Percentiles rank a stretch among this genome's conserved stretches.
phyloP scores from a whole-genome alignment of 2,888 invertebrate species.

The Trissolcus brochymenae region DNA sequence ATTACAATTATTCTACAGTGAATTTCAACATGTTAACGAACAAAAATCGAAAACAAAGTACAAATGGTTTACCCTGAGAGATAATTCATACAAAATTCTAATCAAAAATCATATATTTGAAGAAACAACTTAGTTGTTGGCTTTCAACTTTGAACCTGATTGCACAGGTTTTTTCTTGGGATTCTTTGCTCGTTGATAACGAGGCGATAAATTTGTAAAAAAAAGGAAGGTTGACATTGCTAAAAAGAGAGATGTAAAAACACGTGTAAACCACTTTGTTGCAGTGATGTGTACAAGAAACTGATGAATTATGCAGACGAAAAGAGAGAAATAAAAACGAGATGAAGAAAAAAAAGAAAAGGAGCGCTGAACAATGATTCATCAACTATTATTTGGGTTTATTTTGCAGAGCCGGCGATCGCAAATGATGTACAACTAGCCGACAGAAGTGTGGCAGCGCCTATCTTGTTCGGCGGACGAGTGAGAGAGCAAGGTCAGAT shows the following conservation, averaged over 20 bases:
- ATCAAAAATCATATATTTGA: no score
- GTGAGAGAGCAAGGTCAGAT: slow-evolving; percentile 68
- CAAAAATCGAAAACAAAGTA: no score
- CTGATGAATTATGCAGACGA: slow-evolving; percentile 37
- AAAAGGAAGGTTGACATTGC: slow-evolving; percentile 6
- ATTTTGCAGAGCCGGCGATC: slow-evolving; percentile 37
- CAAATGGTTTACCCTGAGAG: no score
- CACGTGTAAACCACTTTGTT: slow-evolving; percentile 19
- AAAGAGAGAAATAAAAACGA: no score
- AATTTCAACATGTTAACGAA: no score
- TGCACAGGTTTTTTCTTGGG: no score
- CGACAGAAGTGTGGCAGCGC: slow-evolving; percentile 62
- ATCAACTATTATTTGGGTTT: slow-evolving; percentile 42
- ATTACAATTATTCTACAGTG: slow-evolving; percentile 16
- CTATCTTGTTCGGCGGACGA: slow-evolving; percentile 63
- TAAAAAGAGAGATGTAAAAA: slow-evolving; percentile 7
- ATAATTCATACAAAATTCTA: no score
- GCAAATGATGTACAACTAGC: slow-evolving; percentile 60
- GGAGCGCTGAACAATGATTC: slow-evolving; percentile 44
- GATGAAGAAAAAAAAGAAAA: slow-evolving; percentile 16
- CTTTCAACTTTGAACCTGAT: no score
- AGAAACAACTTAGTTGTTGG: no score
- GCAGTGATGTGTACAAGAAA: slow-evolving; percentile 17
- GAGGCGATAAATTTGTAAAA: no score
- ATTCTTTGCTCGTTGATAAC: no score